Evolutionary conservation across 2,113 vertebrate genomes (phyloP).

Genomic region (Neotragus moschatus): DNA sequence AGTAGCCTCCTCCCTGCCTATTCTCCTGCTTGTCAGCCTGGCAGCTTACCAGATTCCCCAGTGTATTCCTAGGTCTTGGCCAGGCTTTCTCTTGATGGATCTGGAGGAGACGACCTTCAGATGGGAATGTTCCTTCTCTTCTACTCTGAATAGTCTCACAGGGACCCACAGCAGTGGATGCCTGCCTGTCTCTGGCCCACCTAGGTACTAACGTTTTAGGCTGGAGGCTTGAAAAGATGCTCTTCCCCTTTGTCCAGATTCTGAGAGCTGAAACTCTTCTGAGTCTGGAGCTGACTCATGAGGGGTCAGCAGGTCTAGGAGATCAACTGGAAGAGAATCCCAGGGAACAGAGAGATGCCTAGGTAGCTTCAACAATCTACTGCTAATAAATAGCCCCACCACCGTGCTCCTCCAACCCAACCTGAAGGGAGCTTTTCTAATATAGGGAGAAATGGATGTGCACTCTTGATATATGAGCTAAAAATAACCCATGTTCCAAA

Average conservation of each 20-base stretch:
- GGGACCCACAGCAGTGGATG: background rate
- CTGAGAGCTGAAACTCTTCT: background rate
- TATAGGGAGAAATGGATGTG: conserved; percentile 55
- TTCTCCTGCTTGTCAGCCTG: background rate
- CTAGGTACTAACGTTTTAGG: background rate
- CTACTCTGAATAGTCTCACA: background rate
- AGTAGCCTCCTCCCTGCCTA: background rate
- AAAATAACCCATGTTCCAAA: conserved; percentile 80
- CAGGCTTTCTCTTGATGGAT: background rate
- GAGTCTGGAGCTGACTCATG: background rate
- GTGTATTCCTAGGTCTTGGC: background rate
- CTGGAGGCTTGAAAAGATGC: background rate
- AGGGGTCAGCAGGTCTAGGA: background rate
- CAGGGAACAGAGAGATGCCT: background rate
- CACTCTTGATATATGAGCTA: conserved; percentile 74
- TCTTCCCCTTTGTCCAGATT: background rate
- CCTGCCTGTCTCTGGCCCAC: background rate
- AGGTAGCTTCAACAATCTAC: background rate
- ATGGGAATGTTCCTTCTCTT: background rate
- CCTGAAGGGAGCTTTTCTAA: conserved; percentile 56
- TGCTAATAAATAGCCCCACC: background rate
- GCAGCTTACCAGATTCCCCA: background rate
- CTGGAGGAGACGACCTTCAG: background rate
- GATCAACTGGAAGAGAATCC: background rate
- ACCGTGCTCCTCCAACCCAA: background rate